Base-by-base conservation (phyloP, 2,797 vertebrate species). In the Cynodonichthys magdalenae region DNA sequence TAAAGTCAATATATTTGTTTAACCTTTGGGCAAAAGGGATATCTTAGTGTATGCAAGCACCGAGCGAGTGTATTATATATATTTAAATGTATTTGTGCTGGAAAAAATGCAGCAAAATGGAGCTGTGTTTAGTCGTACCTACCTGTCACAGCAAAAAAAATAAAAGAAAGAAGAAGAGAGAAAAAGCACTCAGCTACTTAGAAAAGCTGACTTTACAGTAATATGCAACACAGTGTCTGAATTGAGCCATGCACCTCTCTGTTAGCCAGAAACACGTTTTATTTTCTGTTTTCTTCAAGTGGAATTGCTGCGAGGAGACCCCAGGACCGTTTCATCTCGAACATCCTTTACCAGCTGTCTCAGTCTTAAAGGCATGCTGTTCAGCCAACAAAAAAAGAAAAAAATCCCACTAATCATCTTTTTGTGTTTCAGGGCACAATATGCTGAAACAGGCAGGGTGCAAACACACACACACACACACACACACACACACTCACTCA, bases 401-500 rank as follows among this genome's bases (percentile, higher is more conserved):
- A 24, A 92, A 92, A 92, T 89, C 89, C 88, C 86, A 89, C 90
- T 94, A 92, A 93, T 93, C 91, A 92, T 92, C 87, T 92, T 91
- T 93, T 92, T 92, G 90, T 91, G 93, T 93, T 93, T 83, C 80
- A 90, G 91, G 92, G 91, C 90, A 92, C 91, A 91, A 92, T 92
- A 91, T 92, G 90, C 90, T 91, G 88, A 85, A 93, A 88, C 85
- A 90, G 80, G 87, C 89, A 90, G 90, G 87, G 87, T 87, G 83
- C 81, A 71, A 65, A 67, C 74, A 64, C 72, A 56, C 77, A 72
- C 78, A 70, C 46, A 70, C 60, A 68, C 59, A 68, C 50, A 62
- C 45, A 62, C 52, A 62, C 48, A 63, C 31, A 62, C 28, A 55
- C 20, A 67, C 31, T 50, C 59, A 68, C 50, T 59, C 45, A 62